Evolutionary conservation across 2,797 vertebrate species (phyloP).

Genomic region (Spondyliosoma cantharus): DNA sequence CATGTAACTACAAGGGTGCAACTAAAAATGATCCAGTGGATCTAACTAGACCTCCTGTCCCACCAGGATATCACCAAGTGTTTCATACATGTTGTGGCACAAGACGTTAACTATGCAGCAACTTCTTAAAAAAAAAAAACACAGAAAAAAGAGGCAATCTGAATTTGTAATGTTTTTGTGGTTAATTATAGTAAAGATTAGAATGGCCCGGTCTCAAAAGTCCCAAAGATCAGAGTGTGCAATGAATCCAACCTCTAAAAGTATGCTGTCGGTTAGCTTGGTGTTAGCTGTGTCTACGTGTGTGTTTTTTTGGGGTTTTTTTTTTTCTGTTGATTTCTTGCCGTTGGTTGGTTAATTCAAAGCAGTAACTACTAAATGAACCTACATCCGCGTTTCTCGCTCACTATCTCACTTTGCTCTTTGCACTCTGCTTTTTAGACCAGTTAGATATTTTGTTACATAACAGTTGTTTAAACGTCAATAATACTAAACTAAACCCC

Average conservation of each 20-base stretch:
- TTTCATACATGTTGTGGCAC: background rate
- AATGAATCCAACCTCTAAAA: background rate
- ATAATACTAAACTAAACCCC: conserved; percentile 30
- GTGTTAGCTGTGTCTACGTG: background rate
- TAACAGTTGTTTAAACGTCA: conserved; percentile 33
- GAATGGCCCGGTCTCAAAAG: background rate
- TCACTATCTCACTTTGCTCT: conserved; percentile 22
- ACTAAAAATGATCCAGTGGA: background rate
- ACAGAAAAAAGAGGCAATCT: background rate
- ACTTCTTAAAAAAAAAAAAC: too few relatives aligned
- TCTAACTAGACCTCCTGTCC: background rate
- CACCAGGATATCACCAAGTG: background rate
- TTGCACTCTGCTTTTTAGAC: conserved; percentile 36
- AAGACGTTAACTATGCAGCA: background rate
- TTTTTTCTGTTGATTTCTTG: background rate
- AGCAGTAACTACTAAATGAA: background rate
- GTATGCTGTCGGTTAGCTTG: accelerated
- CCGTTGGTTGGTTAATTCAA: background rate
- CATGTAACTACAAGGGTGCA: background rate
- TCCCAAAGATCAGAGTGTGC: background rate
- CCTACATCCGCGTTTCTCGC: background rate
- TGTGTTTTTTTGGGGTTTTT: too few relatives aligned
- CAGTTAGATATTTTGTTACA: conserved; percentile 30
- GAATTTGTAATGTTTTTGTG: background rate
- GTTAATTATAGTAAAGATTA: background rate